Conservation (phyloP, 2,113 vertebrate species). For the Pelvicachromis taeniatus region DNA sequence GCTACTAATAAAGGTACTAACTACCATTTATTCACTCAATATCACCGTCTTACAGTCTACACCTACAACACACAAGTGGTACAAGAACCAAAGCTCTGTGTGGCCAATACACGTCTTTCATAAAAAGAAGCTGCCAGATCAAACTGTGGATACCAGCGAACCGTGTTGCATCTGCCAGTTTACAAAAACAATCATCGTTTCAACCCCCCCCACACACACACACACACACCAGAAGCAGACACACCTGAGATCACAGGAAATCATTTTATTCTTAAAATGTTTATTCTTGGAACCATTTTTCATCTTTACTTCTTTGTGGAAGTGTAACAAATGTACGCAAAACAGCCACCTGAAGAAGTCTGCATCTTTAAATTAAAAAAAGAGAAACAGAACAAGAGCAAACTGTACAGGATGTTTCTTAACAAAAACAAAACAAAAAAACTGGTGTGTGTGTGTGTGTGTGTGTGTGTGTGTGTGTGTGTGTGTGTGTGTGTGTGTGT, state of each 20-base stretch:
- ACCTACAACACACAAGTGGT: neutral
- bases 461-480: too few relatives aligned
- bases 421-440: constrained; percentile 73
- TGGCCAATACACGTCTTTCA: neutral
- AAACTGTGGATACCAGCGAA: neutral
- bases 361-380: constrained; percentile 97
- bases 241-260: neutral
- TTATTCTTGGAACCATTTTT: constrained; percentile 78
- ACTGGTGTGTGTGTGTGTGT: neutral
- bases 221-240: neutral
- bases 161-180: neutral
- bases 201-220: too few relatives aligned
- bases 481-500: too few relatives aligned
- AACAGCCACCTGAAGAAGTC: constrained; percentile 86
- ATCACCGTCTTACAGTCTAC: neutral
- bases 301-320: constrained; percentile 75
- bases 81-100: neutral
- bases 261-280: constrained; percentile 68
- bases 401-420: constrained; percentile 91
- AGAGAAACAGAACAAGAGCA: constrained; percentile 74
- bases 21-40: neutral
- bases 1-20: neutral
- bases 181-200: neutral
- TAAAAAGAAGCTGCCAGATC: neutral
- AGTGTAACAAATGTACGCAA: constrained; percentile 88